These are phyloP conservation scores for Amphiprion clarkii DNA, from an alignment of 2,797 vertebrate genomes.

Conservation along the genomic window DNA sequence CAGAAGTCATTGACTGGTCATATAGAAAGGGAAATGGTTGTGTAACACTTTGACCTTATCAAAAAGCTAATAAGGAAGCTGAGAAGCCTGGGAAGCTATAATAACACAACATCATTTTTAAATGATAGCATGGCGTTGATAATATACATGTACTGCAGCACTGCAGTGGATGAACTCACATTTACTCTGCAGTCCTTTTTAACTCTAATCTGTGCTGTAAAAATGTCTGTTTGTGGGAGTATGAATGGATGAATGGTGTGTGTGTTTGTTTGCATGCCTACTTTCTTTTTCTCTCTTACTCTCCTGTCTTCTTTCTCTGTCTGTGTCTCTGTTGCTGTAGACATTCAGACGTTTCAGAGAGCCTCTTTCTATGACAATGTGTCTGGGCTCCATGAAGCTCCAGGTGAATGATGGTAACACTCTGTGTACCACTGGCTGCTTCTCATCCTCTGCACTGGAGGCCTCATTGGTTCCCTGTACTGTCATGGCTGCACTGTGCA, in stretches of 20 bases:
- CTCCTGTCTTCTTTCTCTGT: slow-evolving; percentile 64
- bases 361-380: slow-evolving; percentile 98
- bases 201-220: slow-evolving; percentile 23
- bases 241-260: slow-evolving; percentile 7
- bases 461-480: slow-evolving; percentile 28
- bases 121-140: slow-evolving; percentile 30
- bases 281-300: slow-evolving; percentile 54
- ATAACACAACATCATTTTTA: background rate
- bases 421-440: slow-evolving; percentile 33
- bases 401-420: slow-evolving; percentile 90
- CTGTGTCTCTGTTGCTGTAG: slow-evolving; percentile 82
- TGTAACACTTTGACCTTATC: slow-evolving; percentile 19
- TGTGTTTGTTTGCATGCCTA: slow-evolving; percentile 11
- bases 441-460: slow-evolving; percentile 30
- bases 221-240: slow-evolving; percentile 8
- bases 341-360: slow-evolving; percentile 99
- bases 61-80: background rate
- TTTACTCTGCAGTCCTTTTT: slow-evolving; percentile 35
- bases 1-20: background rate
- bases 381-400: slow-evolving; percentile 95
- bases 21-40: slow-evolving; percentile 7
- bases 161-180: slow-evolving; percentile 33
- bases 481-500: slow-evolving; percentile 47
- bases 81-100: background rate
- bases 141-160: slow-evolving; percentile 1